Evolutionary conservation across 1,140 invertebrate species (phyloP).

Genomic region (Glossosoma conforme): DNA sequence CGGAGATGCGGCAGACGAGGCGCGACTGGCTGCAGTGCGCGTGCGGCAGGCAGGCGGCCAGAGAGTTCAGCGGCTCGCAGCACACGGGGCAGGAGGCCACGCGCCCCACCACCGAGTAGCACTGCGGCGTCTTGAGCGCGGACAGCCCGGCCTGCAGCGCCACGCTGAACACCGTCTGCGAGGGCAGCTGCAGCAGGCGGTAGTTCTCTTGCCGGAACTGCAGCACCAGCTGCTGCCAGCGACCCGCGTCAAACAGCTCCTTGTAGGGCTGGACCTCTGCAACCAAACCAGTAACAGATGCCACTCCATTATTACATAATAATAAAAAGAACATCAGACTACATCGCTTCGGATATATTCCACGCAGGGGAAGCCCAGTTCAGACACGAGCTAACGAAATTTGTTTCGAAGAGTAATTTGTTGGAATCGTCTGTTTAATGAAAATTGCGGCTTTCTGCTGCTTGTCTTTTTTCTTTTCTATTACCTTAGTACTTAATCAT

Average conservation of each 20-base stretch:
- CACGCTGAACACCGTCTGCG: constrained; percentile 87
- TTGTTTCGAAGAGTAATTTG: too few relatives aligned
- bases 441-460: too few relatives aligned
- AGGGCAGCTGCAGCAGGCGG: constrained; percentile 87
- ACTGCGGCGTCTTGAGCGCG: constrained; percentile 90
- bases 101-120: constrained; percentile 58
- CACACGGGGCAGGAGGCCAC: constrained; percentile 94
- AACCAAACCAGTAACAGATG: too few relatives aligned
- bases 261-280: constrained; percentile 55
- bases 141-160: constrained; percentile 81
- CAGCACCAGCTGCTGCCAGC: constrained; percentile 80
- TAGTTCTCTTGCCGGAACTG: constrained; percentile 94
- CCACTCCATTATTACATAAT: too few relatives aligned
- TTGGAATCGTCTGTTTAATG: too few relatives aligned
- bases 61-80: constrained; percentile 77
- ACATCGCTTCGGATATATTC: too few relatives aligned
- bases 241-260: constrained; percentile 47
- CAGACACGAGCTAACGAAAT: too few relatives aligned
- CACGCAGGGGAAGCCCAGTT: too few relatives aligned
- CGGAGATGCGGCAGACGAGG: constrained; percentile 87
- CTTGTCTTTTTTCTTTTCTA: too few relatives aligned
- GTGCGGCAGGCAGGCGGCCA: constrained; percentile 84
- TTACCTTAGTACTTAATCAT: too few relatives aligned
- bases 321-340: too few relatives aligned
- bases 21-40: constrained; percentile 95